Evolutionary conservation across 1,140 invertebrate genomes (phyloP).

Genomic region (Ectropis grisescens): DNA sequence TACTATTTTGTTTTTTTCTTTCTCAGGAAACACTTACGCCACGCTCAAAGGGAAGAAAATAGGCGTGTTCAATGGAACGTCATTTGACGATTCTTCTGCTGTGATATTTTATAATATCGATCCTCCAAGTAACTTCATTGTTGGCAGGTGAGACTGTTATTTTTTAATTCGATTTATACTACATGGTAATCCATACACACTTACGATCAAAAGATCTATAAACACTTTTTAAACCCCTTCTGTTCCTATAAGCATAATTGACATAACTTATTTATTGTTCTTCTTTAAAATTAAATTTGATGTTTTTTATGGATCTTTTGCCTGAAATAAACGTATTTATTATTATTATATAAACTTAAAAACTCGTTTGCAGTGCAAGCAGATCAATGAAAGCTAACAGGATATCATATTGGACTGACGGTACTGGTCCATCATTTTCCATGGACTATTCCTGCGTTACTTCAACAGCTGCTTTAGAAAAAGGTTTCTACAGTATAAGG

Average conservation of each 20-base stretch:
- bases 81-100: constrained; percentile 65
- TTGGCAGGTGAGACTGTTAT: background rate
- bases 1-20: too few species aligned
- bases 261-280: too few species aligned
- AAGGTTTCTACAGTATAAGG: constrained; percentile 82
- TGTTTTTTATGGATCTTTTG: too few species aligned
- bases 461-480: constrained; percentile 85
- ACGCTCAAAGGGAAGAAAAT: constrained; percentile 72
- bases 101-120: background rate
- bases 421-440: constrained; percentile 82
- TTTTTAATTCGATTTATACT: too few species aligned
- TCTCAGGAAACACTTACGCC: constrained; percentile 73
- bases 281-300: too few species aligned
- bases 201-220: too few species aligned
- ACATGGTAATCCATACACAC: too few species aligned
- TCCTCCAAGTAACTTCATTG: background rate
- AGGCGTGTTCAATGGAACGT: constrained; percentile 75
- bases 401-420: constrained; percentile 80
- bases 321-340: too few species aligned
- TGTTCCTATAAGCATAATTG: too few species aligned
- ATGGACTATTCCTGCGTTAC: constrained; percentile 94
- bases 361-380: constrained; percentile 74
- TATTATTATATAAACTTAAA: too few species aligned
- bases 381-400: constrained; percentile 90
- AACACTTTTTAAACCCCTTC: too few species aligned